Base-by-base conservation (phyloP, 37 sponge, comb jelly and placozoan genomes). In the Petrosia ficiformis region DNA sequence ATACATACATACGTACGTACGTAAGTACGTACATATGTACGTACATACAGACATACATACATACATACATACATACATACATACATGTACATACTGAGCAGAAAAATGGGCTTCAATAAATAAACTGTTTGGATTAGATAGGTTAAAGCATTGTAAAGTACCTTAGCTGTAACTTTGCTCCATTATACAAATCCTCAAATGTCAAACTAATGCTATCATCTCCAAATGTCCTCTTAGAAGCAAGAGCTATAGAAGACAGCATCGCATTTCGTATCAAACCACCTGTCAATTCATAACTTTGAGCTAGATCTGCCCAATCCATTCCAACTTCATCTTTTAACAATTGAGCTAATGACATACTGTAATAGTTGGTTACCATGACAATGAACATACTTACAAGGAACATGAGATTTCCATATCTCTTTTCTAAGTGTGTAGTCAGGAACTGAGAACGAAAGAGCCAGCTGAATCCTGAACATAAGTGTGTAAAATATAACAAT, bases 371-470 rank as follows among this genome's bases (percentile, higher is more conserved):
- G n/a, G n/a, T n/a, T n/a, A n/a, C n/a, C n/a, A n/a, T n/a, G n/a
- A n/a, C n/a, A n/a, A n/a, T n/a, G n/a, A n/a, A n/a, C n/a, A n/a
- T 44, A 35, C 30, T 54, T 70, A 86, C 75, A 58, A 68, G 80
- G 86, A 0, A 86, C 86, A 60, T 86, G 86, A 14, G 86, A 86
- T 39, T 74, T 67, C 86, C 86, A 86, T 11, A 86, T 86, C 76
- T 86, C 80, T 43, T 43, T 59, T 34, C 86, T 56, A 19, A 86
- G 64, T 29, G 69, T 68, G 56, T 68, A 79, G 64, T 86, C 86
- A 36, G 86, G 86, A 25, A 86, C 59, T 34, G 86, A 59, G 70
- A 86, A 86, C 2, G 80, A 76, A 4, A 86, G 70, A 21, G 86
- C 64, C 40, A 86, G 76, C 52, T 86, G 86, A 42, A 86, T 86